A percentile compares a stretch with the other conserved stretches of the same genome.
phyloP scores from a whole-genome alignment of 1,140 invertebrate species.

The Propsilocerus akamusi region DNA sequence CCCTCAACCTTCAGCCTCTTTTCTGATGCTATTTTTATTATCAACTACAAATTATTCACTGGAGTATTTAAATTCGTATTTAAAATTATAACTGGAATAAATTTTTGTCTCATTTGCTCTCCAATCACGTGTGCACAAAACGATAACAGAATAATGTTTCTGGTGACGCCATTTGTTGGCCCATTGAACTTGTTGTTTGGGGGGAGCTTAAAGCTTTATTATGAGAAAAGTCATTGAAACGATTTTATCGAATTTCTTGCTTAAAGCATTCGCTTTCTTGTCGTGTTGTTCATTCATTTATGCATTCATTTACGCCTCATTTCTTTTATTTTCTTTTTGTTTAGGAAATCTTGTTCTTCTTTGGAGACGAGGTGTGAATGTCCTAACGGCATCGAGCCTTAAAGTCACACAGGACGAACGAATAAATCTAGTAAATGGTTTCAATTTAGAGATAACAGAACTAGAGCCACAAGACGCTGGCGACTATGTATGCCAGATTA shows the following conservation, averaged over 20 bases:
- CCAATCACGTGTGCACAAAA: no score
- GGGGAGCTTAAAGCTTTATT: no score
- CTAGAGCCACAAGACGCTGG: conserved; percentile 26
- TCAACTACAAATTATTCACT: conserved; percentile 1
- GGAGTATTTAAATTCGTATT: conserved; percentile 1
- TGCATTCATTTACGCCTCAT: no score
- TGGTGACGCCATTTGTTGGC: no score
- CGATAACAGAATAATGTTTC: no score
- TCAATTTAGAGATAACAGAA: conserved; percentile 44
- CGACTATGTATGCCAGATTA: conserved; percentile 47
- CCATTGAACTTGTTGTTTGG: no score
- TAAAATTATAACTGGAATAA: conserved; percentile 2
- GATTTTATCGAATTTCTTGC: no score
- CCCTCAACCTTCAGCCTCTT: neutral
- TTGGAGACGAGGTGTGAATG: conserved; percentile 42
- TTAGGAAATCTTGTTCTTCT: conserved; percentile 40
- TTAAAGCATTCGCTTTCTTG: no score
- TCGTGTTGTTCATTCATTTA: no score
- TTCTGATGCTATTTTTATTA: neutral
- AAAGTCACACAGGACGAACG: conserved; percentile 46
- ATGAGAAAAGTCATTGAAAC: no score
- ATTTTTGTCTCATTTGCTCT: no score
- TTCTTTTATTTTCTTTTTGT: conserved; percentile 9
- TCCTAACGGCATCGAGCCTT: conserved; percentile 44
- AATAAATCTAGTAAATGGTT: conserved; percentile 44